These are phyloP conservation scores for Musca domestica DNA, from an alignment of 1,140 invertebrate genomes.

Conservation along the genomic window DNA sequence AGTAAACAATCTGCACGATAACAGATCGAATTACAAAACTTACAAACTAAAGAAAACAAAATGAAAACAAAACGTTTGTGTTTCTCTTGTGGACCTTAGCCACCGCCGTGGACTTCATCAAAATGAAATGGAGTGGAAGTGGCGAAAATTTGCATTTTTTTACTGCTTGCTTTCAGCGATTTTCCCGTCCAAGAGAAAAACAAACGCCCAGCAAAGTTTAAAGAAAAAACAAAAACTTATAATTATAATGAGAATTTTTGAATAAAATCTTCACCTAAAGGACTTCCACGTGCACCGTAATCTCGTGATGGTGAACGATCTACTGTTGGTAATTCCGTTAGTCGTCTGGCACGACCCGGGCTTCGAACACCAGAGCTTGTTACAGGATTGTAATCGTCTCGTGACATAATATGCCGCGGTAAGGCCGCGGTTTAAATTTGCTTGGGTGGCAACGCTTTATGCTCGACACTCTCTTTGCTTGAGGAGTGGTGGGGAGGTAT, in stretches of 20 bases:
- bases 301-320: slow-evolving; percentile 77
- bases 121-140: no score
- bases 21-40: slow-evolving; percentile 12
- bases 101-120: no score
- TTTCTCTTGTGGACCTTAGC: no score
- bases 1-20: slow-evolving; percentile 14
- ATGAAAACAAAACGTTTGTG: neutral
- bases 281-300: slow-evolving; percentile 65
- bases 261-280: slow-evolving; percentile 52
- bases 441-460: neutral
- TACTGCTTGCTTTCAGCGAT: no score
- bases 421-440: slow-evolving; percentile 44
- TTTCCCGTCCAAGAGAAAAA: no score
- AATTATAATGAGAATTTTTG: neutral
- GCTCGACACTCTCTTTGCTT: neutral
- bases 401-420: slow-evolving; percentile 65
- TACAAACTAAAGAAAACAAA: neutral
- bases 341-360: slow-evolving; percentile 56
- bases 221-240: slow-evolving; percentile 1
- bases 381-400: slow-evolving; percentile 67
- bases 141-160: no score
- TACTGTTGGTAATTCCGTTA: slow-evolving; percentile 74
- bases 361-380: slow-evolving; percentile 54
- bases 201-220: neutral
- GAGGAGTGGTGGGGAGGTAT: neutral